Conservation (phyloP, 2,113 vertebrate genomes). For the Athene noctua region DNA sequence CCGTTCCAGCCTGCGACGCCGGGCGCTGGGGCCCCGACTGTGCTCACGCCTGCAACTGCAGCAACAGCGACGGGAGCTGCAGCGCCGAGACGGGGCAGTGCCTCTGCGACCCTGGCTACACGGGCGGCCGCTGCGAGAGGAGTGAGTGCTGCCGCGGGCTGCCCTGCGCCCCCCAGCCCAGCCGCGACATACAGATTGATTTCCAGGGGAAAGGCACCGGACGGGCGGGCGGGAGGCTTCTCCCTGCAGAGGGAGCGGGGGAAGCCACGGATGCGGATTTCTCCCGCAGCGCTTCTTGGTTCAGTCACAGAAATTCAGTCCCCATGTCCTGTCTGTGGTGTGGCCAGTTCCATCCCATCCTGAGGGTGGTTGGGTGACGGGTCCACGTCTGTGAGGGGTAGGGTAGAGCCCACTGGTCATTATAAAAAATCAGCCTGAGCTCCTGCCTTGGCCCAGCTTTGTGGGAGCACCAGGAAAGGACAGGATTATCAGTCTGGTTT, state of each 20-base stretch:
- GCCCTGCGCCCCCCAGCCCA: neutral
- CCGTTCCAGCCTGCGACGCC: slow-evolving; percentile 80
- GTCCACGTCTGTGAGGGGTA: accelerated
- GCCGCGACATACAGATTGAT: neutral
- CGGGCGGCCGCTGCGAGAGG: slow-evolving; percentile 77
- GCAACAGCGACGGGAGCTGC: slow-evolving; percentile 80
- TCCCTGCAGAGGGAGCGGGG: accelerated
- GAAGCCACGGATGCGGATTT: no score
- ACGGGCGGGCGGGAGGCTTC: neutral
- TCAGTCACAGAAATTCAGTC: accelerated
- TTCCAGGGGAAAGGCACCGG: accelerated
- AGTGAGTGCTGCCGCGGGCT: slow-evolving; percentile 69
- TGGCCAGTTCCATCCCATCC: neutral
- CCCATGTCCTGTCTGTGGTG: neutral
- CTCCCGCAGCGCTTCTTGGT: neutral
- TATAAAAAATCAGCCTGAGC: neutral
- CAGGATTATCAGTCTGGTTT: neutral
- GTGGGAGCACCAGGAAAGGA: accelerated
- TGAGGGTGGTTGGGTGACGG: neutral
- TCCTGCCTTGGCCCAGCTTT: neutral
- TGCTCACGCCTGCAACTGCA: slow-evolving; percentile 80
- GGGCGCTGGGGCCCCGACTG: slow-evolving; percentile 88
- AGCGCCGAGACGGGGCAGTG: slow-evolving; percentile 79
- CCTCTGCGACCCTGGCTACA: slow-evolving; percentile 84
- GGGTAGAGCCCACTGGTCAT: accelerated